These are phyloP conservation scores for Notodonta dromedarius DNA, from an alignment of 2,888 invertebrate species.

Conservation along the genomic window DNA sequence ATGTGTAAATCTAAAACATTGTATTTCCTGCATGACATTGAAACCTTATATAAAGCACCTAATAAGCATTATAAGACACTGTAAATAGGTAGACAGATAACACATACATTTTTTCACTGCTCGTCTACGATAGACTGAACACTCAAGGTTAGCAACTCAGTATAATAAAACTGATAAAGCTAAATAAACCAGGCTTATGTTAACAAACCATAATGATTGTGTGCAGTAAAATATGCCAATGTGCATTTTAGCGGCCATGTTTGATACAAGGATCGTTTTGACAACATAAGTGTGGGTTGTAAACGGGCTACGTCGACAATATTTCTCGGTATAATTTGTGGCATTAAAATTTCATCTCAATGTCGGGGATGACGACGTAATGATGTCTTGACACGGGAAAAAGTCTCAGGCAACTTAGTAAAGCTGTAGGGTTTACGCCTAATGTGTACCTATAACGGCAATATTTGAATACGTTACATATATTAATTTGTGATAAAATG, in stretches of 20 bases:
- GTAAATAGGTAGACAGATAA: not conserved
- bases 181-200: conserved; percentile 16
- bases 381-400: conserved; percentile 55
- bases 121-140: conserved; percentile 18
- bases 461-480: not conserved
- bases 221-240: conserved; percentile 46
- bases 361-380: conserved; percentile 44
- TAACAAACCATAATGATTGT: conserved; percentile 36
- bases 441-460: not conserved
- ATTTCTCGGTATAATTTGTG: conserved; percentile 55
- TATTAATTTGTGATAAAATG: not conserved
- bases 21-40: not conserved
- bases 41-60: not conserved
- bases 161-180: conserved; percentile 35
- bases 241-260: conserved; percentile 40
- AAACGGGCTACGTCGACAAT: conserved; percentile 55
- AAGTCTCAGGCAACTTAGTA: conserved; percentile 24
- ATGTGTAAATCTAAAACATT: too few species aligned
- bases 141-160: conserved; percentile 27
- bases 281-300: conserved; percentile 55
- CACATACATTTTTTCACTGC: conserved; percentile 16
- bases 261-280: conserved; percentile 52
- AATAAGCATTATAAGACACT: not conserved
- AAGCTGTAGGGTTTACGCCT: conserved; percentile 5
- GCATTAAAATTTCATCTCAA: conserved; percentile 56